Percentiles rank a stretch among this genome's conserved stretches.
Evolutionary conservation across 2,888 invertebrate species (phyloP).

Genomic region (Cryptus armator): DNA sequence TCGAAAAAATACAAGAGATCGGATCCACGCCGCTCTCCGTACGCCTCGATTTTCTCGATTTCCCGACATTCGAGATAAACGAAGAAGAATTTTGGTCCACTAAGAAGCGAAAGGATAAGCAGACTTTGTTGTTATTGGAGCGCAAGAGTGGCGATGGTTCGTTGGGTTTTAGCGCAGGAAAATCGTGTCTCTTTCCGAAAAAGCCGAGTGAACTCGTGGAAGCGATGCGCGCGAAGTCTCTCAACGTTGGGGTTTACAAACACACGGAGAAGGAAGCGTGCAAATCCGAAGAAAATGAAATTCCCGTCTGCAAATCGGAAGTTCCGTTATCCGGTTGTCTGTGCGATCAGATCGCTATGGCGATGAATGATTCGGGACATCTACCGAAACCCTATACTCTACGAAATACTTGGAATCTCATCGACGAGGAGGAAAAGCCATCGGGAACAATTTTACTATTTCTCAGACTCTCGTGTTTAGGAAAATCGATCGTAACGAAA

Average conservation of each 20-base stretch:
- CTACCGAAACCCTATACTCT: slow-evolving; percentile 71
- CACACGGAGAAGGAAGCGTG: slow-evolving; percentile 42
- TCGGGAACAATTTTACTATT: slow-evolving; percentile 79
- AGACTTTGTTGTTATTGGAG: slow-evolving; percentile 29
- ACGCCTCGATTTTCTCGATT: slow-evolving; percentile 74
- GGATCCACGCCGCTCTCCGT: slow-evolving; percentile 68
- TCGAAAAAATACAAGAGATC: slow-evolving; percentile 65
- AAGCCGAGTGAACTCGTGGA: slow-evolving; percentile 70
- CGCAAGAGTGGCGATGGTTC: slow-evolving; percentile 49
- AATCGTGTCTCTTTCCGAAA: slow-evolving; percentile 74
- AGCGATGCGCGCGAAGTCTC: slow-evolving; percentile 68
- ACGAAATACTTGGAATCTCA: slow-evolving; percentile 74
- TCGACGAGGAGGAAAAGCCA: slow-evolving; percentile 70
- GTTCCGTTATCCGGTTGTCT: slow-evolving; percentile 73
- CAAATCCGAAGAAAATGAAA: slow-evolving; percentile 40
- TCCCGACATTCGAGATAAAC: slow-evolving; percentile 75
- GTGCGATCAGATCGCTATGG: slow-evolving; percentile 72
- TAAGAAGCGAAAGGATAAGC: slow-evolving; percentile 57
- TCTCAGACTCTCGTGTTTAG: slow-evolving; percentile 79
- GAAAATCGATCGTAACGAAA: slow-evolving; percentile 79
- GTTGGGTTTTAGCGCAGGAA: slow-evolving; percentile 72
- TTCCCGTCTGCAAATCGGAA: slow-evolving; percentile 68
- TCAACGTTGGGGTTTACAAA: slow-evolving; percentile 70
- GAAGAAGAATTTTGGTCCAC: slow-evolving; percentile 72
- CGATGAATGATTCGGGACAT: slow-evolving; percentile 67